These are phyloP conservation scores for Typhlichthys eigenmanni DNA, from an alignment of 2,797 vertebrate species.

Conservation along the genomic window DNA sequence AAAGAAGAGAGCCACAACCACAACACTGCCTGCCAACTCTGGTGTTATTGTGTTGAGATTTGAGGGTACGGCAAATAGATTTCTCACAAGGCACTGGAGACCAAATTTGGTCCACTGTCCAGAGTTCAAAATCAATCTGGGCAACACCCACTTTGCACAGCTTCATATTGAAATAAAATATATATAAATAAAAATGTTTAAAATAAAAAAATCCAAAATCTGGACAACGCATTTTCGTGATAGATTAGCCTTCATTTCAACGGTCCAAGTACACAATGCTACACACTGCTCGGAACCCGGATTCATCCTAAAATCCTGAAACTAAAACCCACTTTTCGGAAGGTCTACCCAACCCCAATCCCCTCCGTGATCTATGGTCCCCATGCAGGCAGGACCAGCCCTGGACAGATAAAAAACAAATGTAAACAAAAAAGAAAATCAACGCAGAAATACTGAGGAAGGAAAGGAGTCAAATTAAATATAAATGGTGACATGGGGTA, in stretches of 20 bases:
- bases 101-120: constrained; percentile 57
- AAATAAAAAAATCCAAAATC: constrained; percentile 18
- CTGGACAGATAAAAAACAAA: constrained; percentile 33
- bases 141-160: constrained; percentile 37
- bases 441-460: neutral
- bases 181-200: too few relatives aligned
- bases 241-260: neutral
- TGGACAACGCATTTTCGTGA: constrained; percentile 7
- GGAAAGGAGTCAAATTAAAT: too few relatives aligned
- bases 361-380: neutral
- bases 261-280: neutral
- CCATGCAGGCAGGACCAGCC: constrained; percentile 20
- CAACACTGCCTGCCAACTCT: constrained; percentile 62
- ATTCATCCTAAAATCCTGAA: neutral
- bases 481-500: neutral
- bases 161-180: constrained; percentile 4
- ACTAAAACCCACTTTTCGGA: constrained; percentile 3
- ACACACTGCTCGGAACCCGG: neutral
- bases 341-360: constrained; percentile 2
- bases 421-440: constrained; percentile 22
- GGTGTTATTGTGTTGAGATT: constrained; percentile 42
- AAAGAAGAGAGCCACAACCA: constrained; percentile 63
- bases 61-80: constrained; percentile 52
- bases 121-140: constrained; percentile 55
- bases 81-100: constrained; percentile 76